Base-by-base conservation (phyloP, 64 coral and sea anemone genomes). In the Hydrozoanthus tunicans region DNA sequence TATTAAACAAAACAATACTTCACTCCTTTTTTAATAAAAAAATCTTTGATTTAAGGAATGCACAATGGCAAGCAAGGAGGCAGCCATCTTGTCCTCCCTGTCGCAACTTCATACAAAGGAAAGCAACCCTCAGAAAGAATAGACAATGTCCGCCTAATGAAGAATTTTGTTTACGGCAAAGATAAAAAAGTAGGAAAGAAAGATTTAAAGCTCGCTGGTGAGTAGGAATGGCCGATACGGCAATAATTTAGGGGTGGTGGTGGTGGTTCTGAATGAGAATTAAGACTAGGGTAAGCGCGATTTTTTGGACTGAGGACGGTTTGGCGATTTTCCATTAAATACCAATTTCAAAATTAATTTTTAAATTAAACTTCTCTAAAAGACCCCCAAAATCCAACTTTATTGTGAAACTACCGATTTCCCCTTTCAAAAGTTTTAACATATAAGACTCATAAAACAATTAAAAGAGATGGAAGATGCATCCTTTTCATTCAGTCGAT, bases 171-270 rank as follows among this genome's bases (percentile, higher is more conserved):
- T 51, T 82, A 82, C 64, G 80, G 27, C 9, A 62, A 65, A 43
- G 6, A 82, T 5, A 25, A 6, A 65, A n/a, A 82, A 32, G 80
- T 82, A 52, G 20, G 59, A 12, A 53, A 82, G 7, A 15, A 82
- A 13, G 7, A 82, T 52, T 64, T 82, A 14, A 82, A 82, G 13
- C 15, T 82, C 52, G 80, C 59, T 53, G 80, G 80, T 82, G 64
- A 64, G 80, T 23, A 65, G 0, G 12, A 15, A 13, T 15, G 5
- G 17, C 17, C 32, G 32, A 43, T 4, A 10, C 7, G 10, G 9
- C 0, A 53, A 52, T 11, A 4, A 66, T 66, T 66, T 66, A 5
- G 12, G 17, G 3, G 6, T 75, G 26, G 3, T 75, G 10, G 1
- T 75, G 32, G 25, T 75, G 26, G 7, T 43, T 43, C 32, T 43